A percentile compares a stretch with the other conserved stretches of the same genome.
Evolutionary conservation across 2,113 vertebrate species (phyloP).

Genomic region (Zosterops pallidus): DNA sequence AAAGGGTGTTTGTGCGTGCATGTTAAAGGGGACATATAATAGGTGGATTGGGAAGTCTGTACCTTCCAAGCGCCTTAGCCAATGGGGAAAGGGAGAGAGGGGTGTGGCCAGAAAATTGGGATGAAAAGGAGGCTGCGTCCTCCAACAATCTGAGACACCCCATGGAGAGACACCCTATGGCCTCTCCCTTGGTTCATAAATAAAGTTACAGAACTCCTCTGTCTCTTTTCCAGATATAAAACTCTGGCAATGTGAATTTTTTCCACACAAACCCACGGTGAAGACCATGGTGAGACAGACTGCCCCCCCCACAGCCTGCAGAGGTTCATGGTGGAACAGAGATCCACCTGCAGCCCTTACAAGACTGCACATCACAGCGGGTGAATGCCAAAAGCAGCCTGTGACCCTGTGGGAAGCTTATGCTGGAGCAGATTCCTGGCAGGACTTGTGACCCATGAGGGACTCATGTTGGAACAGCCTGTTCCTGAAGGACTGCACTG

Average conservation of each 20-base stretch:
- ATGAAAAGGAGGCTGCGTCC: accelerated
- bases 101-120: neutral
- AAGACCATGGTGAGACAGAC: neutral
- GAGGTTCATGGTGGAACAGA: too few relatives aligned
- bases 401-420: too few relatives aligned
- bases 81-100: neutral
- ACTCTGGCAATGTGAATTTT: accelerated
- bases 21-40: neutral
- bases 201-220: neutral
- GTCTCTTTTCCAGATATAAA: neutral
- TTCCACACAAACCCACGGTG: neutral
- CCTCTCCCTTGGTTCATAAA: neutral
- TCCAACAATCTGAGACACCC: neutral
- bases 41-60: neutral
- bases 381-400: too few relatives aligned
- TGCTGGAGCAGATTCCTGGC: too few relatives aligned
- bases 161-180: neutral
- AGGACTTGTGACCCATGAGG: too few relatives aligned
- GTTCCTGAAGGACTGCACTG: too few relatives aligned
- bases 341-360: too few relatives aligned
- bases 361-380: too few relatives aligned
- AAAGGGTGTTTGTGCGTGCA: neutral
- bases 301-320: too few relatives aligned
- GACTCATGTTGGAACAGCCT: too few relatives aligned
- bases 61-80: neutral